Evolutionary conservation across 2,113 vertebrate genomes (phyloP), one percentile per base, ranked within the genome.

Genomic region (Chlamydotis undulata): DNA sequence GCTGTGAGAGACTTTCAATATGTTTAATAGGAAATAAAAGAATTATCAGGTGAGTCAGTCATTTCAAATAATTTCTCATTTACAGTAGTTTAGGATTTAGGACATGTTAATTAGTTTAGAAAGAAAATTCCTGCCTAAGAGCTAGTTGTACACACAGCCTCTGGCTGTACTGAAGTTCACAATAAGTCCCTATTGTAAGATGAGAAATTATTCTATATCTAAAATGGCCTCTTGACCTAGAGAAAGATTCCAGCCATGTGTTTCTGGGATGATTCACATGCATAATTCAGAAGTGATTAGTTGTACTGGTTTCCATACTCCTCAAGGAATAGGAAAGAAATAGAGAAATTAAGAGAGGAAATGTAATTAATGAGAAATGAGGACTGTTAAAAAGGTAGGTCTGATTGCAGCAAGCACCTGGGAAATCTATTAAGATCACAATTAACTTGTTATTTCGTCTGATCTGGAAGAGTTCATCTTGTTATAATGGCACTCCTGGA

Each of bases 281-380:
- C 81, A 94, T 97, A 97, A 95, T 91, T 96, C 65, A 94, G 73
- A 83, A 47, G 37, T 87, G 63, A 97, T 94, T 96, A 94, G 37
- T 65, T 90, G 70, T 75, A 55, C 81, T 57, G 50, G 50, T 89
- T 95, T 96, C 83, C 55, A 82, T 76, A 55, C 25, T 92, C 83
- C 70, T 89, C 31, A 92, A 93, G 83, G 87, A 90, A 89, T 61
- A 93, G 50, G 69, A 96, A 90, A 96, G 81, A 92, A 94, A 95
- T 78, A 37, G 65, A 75, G 65, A 94, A 91, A 96, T 96, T 95
- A 93, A 84, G 74, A 91, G 57, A 94, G 45, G 74, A 93, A 95
- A 92, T 92, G 39, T 93, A 92, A 94, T 96, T 94, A 96, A 79
- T 84, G 91, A 84, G 67, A 61, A 93, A 71, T 76, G 25, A 92